Evolutionary conservation across 2,888 invertebrate genomes (phyloP).

Genomic region (Epirrhoe tristata): DNA sequence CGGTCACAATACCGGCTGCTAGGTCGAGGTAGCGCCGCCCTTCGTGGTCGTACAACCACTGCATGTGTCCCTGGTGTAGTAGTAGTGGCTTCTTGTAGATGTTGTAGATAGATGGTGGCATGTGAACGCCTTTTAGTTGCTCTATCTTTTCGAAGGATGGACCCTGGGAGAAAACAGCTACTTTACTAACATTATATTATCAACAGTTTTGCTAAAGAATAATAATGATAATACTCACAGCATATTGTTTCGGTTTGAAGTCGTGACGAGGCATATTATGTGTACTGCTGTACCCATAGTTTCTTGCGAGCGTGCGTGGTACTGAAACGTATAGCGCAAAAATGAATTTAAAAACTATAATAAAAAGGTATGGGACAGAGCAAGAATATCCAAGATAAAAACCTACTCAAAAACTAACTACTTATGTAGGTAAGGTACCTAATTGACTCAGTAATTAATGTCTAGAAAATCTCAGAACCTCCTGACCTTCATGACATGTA

Average conservation of each 20-base stretch:
- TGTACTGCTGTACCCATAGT: slow-evolving; percentile 44
- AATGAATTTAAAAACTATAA: too few species aligned
- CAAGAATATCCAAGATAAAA: too few species aligned
- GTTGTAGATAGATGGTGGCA: slow-evolving; percentile 90
- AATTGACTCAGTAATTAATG: too few species aligned
- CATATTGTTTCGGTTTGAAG: slow-evolving; percentile 64
- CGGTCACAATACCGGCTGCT: slow-evolving; percentile 98
- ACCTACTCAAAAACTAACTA: too few species aligned
- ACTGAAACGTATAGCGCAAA: slow-evolving; percentile 45
- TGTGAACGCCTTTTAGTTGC: slow-evolving; percentile 84
- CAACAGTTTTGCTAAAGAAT: too few species aligned
- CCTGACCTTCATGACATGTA: too few species aligned
- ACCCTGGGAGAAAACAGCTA: slow-evolving; percentile 74
- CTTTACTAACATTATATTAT: too few species aligned
- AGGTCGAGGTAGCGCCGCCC: slow-evolving; percentile 96
- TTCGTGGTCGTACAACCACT: slow-evolving; percentile 95
- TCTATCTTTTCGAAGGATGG: slow-evolving; percentile 86
- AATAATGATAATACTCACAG: slow-evolving; percentile 53
- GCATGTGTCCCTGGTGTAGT: slow-evolving; percentile 94
- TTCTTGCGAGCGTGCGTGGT: slow-evolving; percentile 42
- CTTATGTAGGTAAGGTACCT: too few species aligned
- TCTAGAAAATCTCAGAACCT: too few species aligned
- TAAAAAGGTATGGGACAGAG: too few species aligned
- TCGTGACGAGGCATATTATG: slow-evolving; percentile 54
- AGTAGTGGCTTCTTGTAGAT: slow-evolving; percentile 94